Conservation (phyloP, 1,140 invertebrate genomes). For the Drosophila pachea region DNA sequence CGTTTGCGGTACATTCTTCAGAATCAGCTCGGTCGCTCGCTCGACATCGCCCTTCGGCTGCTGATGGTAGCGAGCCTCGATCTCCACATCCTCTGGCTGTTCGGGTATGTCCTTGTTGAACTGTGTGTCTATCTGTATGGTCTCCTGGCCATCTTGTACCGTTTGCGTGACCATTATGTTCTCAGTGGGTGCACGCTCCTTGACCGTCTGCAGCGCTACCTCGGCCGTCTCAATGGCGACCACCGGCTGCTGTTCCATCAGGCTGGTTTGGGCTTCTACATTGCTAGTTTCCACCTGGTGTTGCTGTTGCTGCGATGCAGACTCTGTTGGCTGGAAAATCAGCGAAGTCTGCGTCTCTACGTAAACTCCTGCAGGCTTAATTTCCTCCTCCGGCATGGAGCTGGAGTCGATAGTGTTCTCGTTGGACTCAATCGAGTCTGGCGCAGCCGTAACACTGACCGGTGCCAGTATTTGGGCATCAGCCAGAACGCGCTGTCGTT, state of each 20-base stretch:
- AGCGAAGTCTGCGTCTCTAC: conserved; percentile 80
- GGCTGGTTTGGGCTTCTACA: conserved; percentile 83
- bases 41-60: conserved; percentile 64
- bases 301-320: neutral
- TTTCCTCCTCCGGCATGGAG: conserved; percentile 75
- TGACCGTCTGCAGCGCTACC: conserved; percentile 67
- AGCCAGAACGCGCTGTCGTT: conserved; percentile 54
- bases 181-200: conserved; percentile 80
- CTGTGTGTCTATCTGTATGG: conserved; percentile 87
- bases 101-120: conserved; percentile 80
- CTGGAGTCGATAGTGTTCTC: conserved; percentile 67
- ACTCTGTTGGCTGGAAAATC: conserved; percentile 67
- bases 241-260: conserved; percentile 68
- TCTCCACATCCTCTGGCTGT: conserved; percentile 82
- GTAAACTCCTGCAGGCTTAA: conserved; percentile 51
- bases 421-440: conserved; percentile 61
- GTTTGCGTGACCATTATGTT: conserved; percentile 86
- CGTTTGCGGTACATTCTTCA: conserved; percentile 83
- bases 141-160: conserved; percentile 84
- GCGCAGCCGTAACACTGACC: conserved; percentile 22
- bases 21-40: conserved; percentile 75
- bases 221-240: conserved; percentile 59
- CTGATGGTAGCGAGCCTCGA: conserved; percentile 86
- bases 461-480: conserved; percentile 64
- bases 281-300: conserved; percentile 79